Conservation (phyloP, 2,797 vertebrate species). For the Ciconia nigra region DNA sequence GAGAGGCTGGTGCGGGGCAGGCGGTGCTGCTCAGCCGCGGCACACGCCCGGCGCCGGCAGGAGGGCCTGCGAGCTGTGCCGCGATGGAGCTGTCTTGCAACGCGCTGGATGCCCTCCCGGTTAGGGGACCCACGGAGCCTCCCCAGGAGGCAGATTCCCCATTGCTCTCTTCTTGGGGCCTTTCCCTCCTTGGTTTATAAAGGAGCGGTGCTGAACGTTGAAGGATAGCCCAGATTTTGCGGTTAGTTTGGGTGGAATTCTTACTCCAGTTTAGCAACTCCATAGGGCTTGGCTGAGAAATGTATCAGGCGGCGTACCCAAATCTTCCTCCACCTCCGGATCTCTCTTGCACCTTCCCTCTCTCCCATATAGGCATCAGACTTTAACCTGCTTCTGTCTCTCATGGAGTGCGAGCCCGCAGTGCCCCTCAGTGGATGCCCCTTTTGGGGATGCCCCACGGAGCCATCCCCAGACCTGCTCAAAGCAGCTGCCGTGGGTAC, state of each 20-base stretch:
- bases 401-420: neutral
- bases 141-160: neutral
- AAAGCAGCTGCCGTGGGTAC: neutral
- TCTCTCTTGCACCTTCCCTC: neutral
- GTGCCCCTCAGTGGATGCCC: too few species aligned
- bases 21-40: neutral
- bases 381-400: neutral
- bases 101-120: neutral
- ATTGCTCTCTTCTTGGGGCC: neutral
- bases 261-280: neutral
- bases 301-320: rapidly evolving
- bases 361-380: neutral
- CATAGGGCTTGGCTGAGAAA: neutral
- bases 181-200: neutral
- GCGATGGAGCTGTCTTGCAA: rapidly evolving
- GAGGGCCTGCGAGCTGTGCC: neutral
- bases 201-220: neutral
- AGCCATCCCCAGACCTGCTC: neutral
- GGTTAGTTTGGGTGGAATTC: neutral
- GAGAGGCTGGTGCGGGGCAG: neutral
- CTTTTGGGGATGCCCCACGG: neutral
- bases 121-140: neutral
- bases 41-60: too few species aligned
- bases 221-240: neutral
- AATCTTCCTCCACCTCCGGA: rapidly evolving